These are phyloP conservation scores for Sus scrofa DNA, from an alignment of 2,113 vertebrate genomes.

Conservation along the genomic window DNA sequence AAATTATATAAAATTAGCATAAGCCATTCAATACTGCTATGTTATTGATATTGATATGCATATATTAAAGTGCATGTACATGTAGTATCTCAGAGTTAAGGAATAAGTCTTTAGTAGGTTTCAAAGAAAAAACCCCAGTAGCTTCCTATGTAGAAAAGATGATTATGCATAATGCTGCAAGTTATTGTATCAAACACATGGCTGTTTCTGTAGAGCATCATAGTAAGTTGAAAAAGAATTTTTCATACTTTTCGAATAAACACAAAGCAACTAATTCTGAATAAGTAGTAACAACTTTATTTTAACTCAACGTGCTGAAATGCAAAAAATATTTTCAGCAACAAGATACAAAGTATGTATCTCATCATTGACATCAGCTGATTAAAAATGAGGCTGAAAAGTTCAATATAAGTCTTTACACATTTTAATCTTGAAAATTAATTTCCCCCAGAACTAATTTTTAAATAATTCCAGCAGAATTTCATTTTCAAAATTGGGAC, in stretches of 20 bases:
- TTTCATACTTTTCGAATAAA: conserved; percentile 72
- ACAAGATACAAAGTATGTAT: conserved; percentile 91
- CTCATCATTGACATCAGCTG: conserved; percentile 89
- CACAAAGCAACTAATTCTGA: conserved; percentile 82
- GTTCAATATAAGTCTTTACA: conserved; percentile 87
- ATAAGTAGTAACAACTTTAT: conserved; percentile 92
- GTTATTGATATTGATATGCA: neutral
- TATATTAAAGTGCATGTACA: neutral
- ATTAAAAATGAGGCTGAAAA: conserved; percentile 89
- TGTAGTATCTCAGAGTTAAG: neutral
- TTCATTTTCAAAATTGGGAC: conserved; percentile 87
- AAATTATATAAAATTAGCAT: neutral
- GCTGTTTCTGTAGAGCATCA: conserved; percentile 6
- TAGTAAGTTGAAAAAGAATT: neutral
- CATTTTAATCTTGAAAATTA: conserved; percentile 83
- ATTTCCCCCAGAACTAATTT: conserved; percentile 84
- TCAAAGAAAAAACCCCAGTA: neutral
- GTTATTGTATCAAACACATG: neutral
- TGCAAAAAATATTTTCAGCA: conserved; percentile 92
- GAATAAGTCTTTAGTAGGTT: conserved; percentile 29
- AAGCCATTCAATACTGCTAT: neutral
- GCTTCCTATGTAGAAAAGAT: neutral
- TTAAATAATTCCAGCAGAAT: conserved; percentile 85
- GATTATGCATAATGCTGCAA: conserved; percentile 22
- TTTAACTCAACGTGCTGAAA: conserved; percentile 91